Conservation (phyloP, 2,113 vertebrate genomes). For the Murina feae region DNA sequence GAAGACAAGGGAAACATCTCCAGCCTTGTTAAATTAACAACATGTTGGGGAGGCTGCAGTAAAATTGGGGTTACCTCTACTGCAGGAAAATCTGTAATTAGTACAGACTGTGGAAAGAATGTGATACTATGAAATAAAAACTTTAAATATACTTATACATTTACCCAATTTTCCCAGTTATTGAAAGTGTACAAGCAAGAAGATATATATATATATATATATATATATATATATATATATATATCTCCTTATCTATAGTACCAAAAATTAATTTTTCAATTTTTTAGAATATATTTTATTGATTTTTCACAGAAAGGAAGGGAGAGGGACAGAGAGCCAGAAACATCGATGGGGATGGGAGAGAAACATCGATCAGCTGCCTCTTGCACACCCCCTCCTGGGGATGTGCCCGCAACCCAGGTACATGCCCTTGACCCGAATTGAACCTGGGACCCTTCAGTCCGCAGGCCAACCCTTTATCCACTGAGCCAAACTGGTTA, state of each 20-base stretch:
- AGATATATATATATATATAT: neutral
- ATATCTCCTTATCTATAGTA: neutral
- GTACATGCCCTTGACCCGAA: no score
- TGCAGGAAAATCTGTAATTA: neutral
- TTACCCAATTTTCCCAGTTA: neutral
- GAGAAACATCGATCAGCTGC: no score
- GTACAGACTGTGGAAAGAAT: neutral
- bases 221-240: no score
- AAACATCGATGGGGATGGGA: no score
- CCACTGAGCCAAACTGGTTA: no score
- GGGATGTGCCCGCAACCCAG: no score
- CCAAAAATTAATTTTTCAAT: neutral
- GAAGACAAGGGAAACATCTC: slow-evolving; percentile 50
- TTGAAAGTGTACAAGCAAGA: neutral
- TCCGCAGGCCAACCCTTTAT: no score
- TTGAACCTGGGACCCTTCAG: no score
- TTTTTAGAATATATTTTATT: neutral
- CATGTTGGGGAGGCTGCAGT: neutral
- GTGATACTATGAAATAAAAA: neutral
- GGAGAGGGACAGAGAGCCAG: no score
- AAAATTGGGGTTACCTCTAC: neutral
- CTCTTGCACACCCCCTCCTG: no score
- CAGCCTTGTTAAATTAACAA: slow-evolving; percentile 36
- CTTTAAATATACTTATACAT: neutral
- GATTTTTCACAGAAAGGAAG: no score